Percentiles rank a stretch among this genome's conserved stretches.
These are phyloP conservation scores for Ovis canadensis DNA, from an alignment of 2,113 vertebrate species.

Conservation along the genomic window DNA sequence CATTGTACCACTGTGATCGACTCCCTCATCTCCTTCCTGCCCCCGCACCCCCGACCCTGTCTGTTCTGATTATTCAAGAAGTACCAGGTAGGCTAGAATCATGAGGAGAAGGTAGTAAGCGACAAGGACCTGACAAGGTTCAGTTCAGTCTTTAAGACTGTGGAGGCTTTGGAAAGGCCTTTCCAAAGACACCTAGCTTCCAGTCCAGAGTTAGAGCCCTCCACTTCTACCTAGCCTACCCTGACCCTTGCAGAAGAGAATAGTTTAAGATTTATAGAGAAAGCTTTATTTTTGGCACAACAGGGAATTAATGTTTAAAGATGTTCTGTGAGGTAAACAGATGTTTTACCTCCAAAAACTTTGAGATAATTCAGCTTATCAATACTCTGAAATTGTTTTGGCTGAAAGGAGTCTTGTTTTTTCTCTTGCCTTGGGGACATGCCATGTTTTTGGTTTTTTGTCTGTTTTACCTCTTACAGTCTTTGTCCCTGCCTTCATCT, in stretches of 20 bases:
- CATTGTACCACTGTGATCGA: neutral
- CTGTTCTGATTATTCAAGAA: neutral
- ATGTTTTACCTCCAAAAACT: neutral
- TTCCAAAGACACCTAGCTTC: neutral
- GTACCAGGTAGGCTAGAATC: neutral
- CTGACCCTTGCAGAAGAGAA: neutral
- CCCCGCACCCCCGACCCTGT: neutral
- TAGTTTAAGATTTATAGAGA: neutral
- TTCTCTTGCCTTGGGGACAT: neutral
- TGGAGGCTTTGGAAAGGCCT: neutral
- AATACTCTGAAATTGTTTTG: neutral
- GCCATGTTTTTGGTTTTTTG: neutral
- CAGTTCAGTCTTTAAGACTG: neutral
- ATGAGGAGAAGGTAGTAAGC: neutral
- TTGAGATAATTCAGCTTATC: neutral
- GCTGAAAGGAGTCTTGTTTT: neutral
- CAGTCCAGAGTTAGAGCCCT: neutral
- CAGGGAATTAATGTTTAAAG: neutral
- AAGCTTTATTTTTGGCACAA: neutral
- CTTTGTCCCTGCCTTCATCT: neutral
- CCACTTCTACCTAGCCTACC: neutral
- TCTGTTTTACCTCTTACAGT: neutral
- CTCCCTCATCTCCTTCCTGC: neutral
- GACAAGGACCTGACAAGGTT: neutral
- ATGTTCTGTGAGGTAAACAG: neutral